Conservation (phyloP, 2,113 vertebrate species). For the Notarius quadriscutis region DNA sequence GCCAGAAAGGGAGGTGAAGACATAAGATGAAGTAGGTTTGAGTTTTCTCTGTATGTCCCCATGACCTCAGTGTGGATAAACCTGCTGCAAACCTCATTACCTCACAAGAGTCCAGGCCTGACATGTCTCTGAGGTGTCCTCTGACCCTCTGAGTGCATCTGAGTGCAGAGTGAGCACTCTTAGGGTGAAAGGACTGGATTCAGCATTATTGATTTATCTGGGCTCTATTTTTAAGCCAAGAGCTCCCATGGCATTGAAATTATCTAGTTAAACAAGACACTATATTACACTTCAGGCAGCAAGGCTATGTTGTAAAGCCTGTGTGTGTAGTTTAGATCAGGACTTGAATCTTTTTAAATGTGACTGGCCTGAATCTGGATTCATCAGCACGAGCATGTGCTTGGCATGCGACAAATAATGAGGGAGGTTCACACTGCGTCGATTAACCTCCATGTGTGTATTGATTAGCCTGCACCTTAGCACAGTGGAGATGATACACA, state of each 20-base stretch:
- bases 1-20: background rate
- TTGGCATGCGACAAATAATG: background rate
- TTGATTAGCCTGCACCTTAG: background rate
- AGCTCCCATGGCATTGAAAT: background rate
- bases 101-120: constrained; percentile 27
- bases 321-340: background rate
- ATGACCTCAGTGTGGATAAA: constrained; percentile 4
- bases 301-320: background rate
- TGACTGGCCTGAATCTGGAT: background rate
- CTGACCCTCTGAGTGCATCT: background rate
- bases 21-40: background rate
- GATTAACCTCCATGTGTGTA: constrained; percentile 16
- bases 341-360: background rate
- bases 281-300: background rate
- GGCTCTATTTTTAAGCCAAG: constrained; percentile 24
- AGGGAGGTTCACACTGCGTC: background rate
- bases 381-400: background rate
- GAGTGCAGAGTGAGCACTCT: constrained; percentile 7
- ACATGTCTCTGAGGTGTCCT: constrained; percentile 10
- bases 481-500: background rate
- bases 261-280: background rate
- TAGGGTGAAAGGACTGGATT: constrained; percentile 13
- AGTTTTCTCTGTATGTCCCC: constrained; percentile 21
- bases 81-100: constrained; percentile 36
- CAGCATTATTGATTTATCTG: constrained; percentile 26